Base-by-base conservation (phyloP, 2,113 vertebrate genomes). In the Siniperca knerii region DNA sequence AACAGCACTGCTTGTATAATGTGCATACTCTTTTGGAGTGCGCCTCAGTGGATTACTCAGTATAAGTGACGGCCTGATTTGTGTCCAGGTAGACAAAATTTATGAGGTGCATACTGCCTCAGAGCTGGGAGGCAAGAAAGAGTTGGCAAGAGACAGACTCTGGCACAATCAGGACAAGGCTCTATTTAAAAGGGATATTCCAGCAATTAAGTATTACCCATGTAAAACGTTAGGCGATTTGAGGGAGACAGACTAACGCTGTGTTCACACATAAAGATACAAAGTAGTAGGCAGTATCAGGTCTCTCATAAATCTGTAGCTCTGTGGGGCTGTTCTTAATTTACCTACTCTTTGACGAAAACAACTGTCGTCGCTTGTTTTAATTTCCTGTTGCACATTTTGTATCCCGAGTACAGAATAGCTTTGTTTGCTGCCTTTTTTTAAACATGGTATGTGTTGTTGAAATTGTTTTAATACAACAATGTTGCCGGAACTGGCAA, bases 141-240 rank as follows among this genome's bases (percentile, higher is more conserved):
- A 75, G 73, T 9, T 75, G 73, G 57, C 42, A 25, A 75, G 33
- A 55, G 57, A 60, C 55, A 40, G 62, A 23, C 20, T 74, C 54
- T 37, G 46, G 48, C 29, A 37, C 50, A 37, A 54, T 12, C 48
- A 71, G 29, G 33, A 64, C 52, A 66, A 13, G 2, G 16, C 10
- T 52, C 33, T 4, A 8, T 64, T 61, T 62, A 61, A 75, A 29
- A 62, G 29, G 25, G 18, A 3, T 64, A 71, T 3, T 37, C 48
- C 69, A 37, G 48, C 18, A 70, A 54, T 52, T 35, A 62, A 62
- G 16, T 61, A 21, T 75, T 13, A 48, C 3, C 11, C 8, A 52
- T 48, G 46, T 48, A 48, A 16, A 3, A 48, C 16, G 15, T 48
- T 16, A 48, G 46, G 46, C 13, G 4, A 48, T 48, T 48, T 48